phyloP scores from a whole-genome alignment of 2,888 invertebrate species.

The Nomada ruficornis region DNA sequence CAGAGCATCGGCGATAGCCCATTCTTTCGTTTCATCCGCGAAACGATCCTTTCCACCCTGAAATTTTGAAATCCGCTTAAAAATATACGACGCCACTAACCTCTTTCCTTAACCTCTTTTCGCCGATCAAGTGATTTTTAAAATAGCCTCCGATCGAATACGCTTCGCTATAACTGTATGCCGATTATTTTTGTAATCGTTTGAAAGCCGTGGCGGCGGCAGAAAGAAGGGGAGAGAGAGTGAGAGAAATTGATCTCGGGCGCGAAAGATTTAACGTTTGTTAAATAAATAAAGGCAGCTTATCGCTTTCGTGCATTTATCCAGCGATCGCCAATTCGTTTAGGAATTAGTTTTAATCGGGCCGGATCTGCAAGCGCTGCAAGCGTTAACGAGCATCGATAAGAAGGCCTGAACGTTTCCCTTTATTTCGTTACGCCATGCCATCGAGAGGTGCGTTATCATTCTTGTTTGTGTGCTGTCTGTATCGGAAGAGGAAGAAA shows the following conservation, averaged over 20 bases:
- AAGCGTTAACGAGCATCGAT: too few relatives aligned
- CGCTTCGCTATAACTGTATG: constrained; percentile 23
- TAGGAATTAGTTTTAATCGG: too few relatives aligned
- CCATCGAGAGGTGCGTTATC: too few relatives aligned
- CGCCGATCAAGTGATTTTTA: constrained; percentile 37
- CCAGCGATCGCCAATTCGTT: too few relatives aligned
- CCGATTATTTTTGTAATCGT: background rate
- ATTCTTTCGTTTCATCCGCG: constrained; percentile 55
- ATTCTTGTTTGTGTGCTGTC: too few relatives aligned
- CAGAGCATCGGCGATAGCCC: constrained; percentile 47
- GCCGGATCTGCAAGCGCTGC: too few relatives aligned
- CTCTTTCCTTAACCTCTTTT: constrained; percentile 36
- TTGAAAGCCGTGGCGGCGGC: background rate
- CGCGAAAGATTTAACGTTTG: too few relatives aligned
- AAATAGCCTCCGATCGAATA: constrained; percentile 34
- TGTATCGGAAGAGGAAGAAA: too few relatives aligned
- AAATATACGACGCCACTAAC: constrained; percentile 51
- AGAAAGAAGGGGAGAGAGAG: background rate
- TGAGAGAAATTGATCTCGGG: background rate
- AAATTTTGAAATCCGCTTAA: constrained; percentile 59
- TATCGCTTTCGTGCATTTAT: too few relatives aligned
- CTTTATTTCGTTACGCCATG: too few relatives aligned
- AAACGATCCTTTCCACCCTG: constrained; percentile 21
- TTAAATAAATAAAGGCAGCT: too few relatives aligned
- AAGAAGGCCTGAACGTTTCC: too few relatives aligned